A percentile compares a stretch with the other conserved stretches of the same genome.
These are phyloP conservation scores for Autographa gamma DNA, from an alignment of 2,888 invertebrate species.

Conservation along the genomic window DNA sequence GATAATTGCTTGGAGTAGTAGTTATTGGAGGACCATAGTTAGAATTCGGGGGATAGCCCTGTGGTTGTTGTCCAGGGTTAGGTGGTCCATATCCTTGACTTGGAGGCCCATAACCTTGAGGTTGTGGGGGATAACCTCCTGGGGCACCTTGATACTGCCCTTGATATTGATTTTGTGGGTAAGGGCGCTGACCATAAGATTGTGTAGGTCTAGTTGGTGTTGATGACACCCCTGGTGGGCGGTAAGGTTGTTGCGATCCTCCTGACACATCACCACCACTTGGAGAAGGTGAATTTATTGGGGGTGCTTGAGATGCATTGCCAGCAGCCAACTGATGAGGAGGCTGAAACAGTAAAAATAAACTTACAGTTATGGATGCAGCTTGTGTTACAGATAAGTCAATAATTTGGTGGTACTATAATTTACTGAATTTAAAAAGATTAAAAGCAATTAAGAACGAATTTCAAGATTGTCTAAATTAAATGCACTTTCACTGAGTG, in stretches of 20 bases:
- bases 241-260: constrained; percentile 84
- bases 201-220: constrained; percentile 90
- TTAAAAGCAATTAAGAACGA: too few relatives aligned
- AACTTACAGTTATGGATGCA: too few relatives aligned
- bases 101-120: constrained; percentile 90
- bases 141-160: constrained; percentile 88
- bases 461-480: too few relatives aligned
- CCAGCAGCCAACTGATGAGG: constrained; percentile 89
- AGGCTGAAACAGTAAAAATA: constrained; percentile 78
- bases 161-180: constrained; percentile 91
- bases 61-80: constrained; percentile 90
- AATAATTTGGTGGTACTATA: too few relatives aligned
- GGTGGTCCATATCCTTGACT: constrained; percentile 91
- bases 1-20: constrained; percentile 89
- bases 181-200: constrained; percentile 91
- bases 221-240: constrained; percentile 86
- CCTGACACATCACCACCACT: constrained; percentile 79
- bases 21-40: constrained; percentile 90
- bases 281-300: constrained; percentile 75
- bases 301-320: constrained; percentile 81
- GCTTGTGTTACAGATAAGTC: too few relatives aligned
- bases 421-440: too few relatives aligned
- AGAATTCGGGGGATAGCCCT: constrained; percentile 91
- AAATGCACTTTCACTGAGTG: too few relatives aligned
- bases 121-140: constrained; percentile 91